Evolutionary conservation across 2,113 vertebrate species (phyloP), one percentile per base, ranked within the genome.

Genomic region (Junco hyemalis): DNA sequence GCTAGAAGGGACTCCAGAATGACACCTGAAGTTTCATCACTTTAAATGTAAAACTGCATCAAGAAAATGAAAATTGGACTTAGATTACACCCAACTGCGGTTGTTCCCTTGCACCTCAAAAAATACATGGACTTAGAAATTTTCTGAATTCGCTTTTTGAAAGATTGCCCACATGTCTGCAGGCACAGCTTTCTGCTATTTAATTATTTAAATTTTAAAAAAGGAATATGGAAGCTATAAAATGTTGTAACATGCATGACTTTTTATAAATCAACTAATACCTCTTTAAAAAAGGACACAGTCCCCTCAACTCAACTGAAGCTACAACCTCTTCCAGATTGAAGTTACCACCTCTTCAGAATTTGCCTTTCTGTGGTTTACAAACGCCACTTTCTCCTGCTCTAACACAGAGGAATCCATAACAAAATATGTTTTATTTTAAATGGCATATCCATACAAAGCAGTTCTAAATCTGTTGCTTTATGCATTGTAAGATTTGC

Each of bases 401-500:
- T 70, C 25, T 22, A 80, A 40, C 19, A 5, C 3, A 36, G 28
- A 20, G 29, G 9, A 79, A 57, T 17, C 11, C 0, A 0, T 42
- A 12, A 57, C 42, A 50, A 10, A 33, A 22, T 0, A 20, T 11
- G 4, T 16, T 8, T 44, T 64, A 45, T 51, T 35, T 0, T 0
- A 17, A 76, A 48, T 23, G 12, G 7, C 33, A 26, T 9, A 26
- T 51, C 31, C 47, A n/a, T 12, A 40, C 8, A 63, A 77, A 84
- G 26, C 25, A 21, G 8, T 12, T 59, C 12, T 33, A 45, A 48
- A 60, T 5, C 18, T 22, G 6, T 15, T 72, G 14, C 23, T 29
- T 63, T 26, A 33, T 8, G 9, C 42, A 16, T 9, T 44, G 6
- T 13, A 25, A 81, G 19, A 38, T 8, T 61, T 38, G 14, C 61